Evolutionary conservation across 2,888 invertebrate species (phyloP), one percentile per base, ranked within the genome.

Genomic region (Agonum fuliginosum): DNA sequence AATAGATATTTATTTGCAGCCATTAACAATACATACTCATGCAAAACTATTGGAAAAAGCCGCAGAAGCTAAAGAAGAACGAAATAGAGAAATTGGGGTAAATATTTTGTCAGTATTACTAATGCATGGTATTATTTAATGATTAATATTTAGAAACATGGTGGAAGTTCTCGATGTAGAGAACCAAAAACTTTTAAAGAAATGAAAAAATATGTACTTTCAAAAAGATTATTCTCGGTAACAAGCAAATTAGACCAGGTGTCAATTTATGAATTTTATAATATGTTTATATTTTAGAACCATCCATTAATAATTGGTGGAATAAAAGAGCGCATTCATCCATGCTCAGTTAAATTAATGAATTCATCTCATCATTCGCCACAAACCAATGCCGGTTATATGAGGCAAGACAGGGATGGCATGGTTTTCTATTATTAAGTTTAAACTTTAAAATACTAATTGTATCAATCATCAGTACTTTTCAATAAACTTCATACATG

Each of bases 351-450:
- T 62, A 94, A 94, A 86, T 87, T 95, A 73, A 94, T 94, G 88
- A 94, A 94, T 84, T 93, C 93, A n/a, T 93, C 94, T 2, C 93
- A 93, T 37, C 95, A 95, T 85, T 92, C 92, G 10, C 93, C 94
- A 80, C 91, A 93, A 86, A 94, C 94, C 20, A 95, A 94, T 85
- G 93, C 94, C 79, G 95, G 95, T 1, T 95, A 91, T 87, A 93
- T 93, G 78, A 89, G 95, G 81, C 94, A 95, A 86, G 91, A 92
- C 4, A 92, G 93, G 48, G 94, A 93, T 80, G 93, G 93, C 81
- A 92, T 91, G 67, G 90, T 91, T 79, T 93, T 92, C 87, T 92
- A 92, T 83, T 93, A 93, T 84, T 93, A 83, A 82, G 58, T 62
- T 58, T 72, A 41, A 54, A 37, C 1, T 48, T 41, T 22, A 72